Conservation (phyloP, 2,797 vertebrate genomes). For the Platalea minor region DNA sequence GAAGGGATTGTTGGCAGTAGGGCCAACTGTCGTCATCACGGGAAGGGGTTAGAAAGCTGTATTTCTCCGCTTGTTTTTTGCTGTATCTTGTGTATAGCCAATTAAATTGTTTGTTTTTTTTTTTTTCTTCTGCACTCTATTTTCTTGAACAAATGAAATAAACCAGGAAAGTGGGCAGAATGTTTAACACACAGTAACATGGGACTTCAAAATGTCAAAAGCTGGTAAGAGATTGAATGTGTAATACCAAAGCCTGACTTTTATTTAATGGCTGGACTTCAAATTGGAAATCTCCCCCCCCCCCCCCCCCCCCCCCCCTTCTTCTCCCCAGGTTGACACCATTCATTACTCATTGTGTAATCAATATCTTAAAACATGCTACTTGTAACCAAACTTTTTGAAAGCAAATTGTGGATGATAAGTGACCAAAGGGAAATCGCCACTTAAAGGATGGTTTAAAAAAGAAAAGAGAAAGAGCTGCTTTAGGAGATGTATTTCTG, state of each 20-base stretch:
- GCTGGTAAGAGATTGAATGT: background rate
- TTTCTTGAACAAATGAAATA: background rate
- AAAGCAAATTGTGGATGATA: conserved; percentile 4
- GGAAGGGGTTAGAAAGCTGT: background rate
- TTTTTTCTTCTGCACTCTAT: background rate
- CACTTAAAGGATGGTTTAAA: background rate
- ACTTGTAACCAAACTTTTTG: background rate
- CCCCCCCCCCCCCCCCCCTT: too few species aligned
- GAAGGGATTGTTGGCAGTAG: background rate
- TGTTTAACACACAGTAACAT: background rate
- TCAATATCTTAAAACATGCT: background rate
- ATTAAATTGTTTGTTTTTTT: background rate
- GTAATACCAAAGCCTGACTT: background rate
- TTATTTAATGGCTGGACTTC: background rate
- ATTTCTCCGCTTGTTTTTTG: background rate
- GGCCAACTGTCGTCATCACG: rapidly evolving
- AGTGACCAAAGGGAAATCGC: background rate
- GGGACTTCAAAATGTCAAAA: background rate
- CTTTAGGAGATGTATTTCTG: background rate
- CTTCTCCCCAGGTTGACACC: background rate
- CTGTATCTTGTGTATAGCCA: background rate
- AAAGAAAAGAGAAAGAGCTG: background rate
- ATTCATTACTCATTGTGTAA: conserved; percentile 24
- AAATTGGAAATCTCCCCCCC: background rate
- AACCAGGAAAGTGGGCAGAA: background rate